Evolutionary conservation across 2,888 invertebrate species (phyloP), one percentile per base, ranked within the genome.

Genomic region (Tetropium fuscum): DNA sequence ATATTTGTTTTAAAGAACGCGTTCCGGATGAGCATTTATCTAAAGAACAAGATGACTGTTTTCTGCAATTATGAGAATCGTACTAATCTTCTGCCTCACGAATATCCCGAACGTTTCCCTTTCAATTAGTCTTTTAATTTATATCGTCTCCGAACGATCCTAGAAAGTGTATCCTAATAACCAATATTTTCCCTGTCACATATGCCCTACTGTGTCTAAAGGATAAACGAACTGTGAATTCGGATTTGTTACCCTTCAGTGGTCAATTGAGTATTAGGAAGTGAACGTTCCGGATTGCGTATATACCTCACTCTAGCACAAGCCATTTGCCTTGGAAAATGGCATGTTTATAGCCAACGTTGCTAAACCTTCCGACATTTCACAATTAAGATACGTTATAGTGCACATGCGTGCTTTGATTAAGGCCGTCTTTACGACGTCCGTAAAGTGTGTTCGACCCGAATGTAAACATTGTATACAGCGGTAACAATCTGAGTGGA

Each of bases 181-280:
- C n/a, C n/a, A n/a, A n/a, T n/a, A n/a, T n/a, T n/a, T n/a, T n/a
- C n/a, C n/a, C n/a, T n/a, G n/a, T n/a, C n/a, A n/a, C n/a, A n/a
- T n/a, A n/a, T n/a, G n/a, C n/a, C n/a, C n/a, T n/a, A 13, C 6
- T 38, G 15, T 15, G 38, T 8, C 6, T 10, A 4, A 10, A 5
- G 38, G 16, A 15, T 10, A 38, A 15, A 38, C 15, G 15, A 38
- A 38, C 38, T 38, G 38, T 38, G 16, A 15, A 38, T 38, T 13
- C n/a, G 16, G 13, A 38, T 3, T 38, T 38, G 38, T 38, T 38
- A 38, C 38, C 38, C 38, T 38, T 15, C 5, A 32, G 15, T 15
- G 2, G 10, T 7, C 3, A 7, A 38, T 10, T 15, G 7, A 15
- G 7, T 7, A 16, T 38, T 15, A 4, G 38, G n/a, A 16, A 38